Conservation (phyloP, 53 echinoderm and acorn worm genomes). For the Apostichopus leukothele region DNA sequence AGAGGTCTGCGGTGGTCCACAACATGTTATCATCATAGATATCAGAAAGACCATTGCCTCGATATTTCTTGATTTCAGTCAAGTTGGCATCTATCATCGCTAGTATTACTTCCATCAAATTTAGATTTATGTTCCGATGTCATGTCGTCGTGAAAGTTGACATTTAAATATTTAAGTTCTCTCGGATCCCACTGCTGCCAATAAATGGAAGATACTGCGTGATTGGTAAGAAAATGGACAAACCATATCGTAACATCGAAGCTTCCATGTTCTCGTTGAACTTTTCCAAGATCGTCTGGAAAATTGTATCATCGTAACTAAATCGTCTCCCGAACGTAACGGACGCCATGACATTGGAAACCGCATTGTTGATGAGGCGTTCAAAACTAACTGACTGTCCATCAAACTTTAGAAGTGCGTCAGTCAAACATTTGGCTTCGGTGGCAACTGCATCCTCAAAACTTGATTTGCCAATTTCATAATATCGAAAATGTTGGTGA, state of each 20-base stretch:
- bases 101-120: neutral
- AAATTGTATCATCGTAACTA: conserved; percentile 19
- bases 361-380: conserved; percentile 13
- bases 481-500: conserved; percentile 27
- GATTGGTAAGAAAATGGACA: conserved; percentile 21
- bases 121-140: conserved; percentile 7
- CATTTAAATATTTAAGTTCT: neutral
- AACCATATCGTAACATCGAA: neutral
- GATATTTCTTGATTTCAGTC: conserved; percentile 17
- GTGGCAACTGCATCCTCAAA: conserved; percentile 25
- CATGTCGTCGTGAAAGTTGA: conserved; percentile 1
- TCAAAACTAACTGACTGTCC: neutral
- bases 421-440: conserved; percentile 33
- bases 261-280: conserved; percentile 28
- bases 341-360: conserved; percentile 5
- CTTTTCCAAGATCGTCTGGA: neutral
- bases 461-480: conserved; percentile 34
- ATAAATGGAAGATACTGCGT: conserved; percentile 19
- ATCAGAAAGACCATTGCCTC: neutral
- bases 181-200: neutral
- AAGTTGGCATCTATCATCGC: conserved; percentile 36
- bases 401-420: conserved; percentile 4
- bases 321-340: conserved; percentile 23
- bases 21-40: conserved; percentile 33
- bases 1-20: conserved; percentile 27